Conservation (phyloP, 2,888 invertebrate species). For the Neoitamus cyanurus region DNA sequence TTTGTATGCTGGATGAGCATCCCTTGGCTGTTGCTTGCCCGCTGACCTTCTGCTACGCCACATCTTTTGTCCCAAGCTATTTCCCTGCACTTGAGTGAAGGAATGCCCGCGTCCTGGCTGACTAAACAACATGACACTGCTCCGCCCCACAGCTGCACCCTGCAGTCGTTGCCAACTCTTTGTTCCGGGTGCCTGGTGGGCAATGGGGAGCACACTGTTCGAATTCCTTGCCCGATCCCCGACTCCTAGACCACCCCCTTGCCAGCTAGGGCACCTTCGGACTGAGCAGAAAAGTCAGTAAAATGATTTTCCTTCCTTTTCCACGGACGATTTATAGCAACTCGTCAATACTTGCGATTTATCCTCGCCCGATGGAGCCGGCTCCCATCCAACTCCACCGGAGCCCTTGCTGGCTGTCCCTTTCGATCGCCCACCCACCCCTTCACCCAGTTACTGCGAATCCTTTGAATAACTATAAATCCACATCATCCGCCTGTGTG, state of each 20-base stretch:
- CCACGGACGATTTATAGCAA: conserved; percentile 43
- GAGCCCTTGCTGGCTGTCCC: background rate
- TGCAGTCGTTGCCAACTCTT: background rate
- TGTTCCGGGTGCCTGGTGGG: background rate
- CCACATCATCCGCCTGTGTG: conserved; percentile 31
- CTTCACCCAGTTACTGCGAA: background rate
- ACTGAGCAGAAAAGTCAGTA: conserved; percentile 28
- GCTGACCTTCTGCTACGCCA: conserved; percentile 24
- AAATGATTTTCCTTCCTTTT: conserved; percentile 44
- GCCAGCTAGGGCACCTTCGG: background rate
- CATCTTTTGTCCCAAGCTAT: conserved; percentile 27
- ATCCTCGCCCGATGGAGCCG: conserved; percentile 22
- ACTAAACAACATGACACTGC: conserved; percentile 35
- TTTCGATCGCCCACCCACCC: background rate
- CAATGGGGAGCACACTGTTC: background rate
- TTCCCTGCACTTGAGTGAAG: conserved; percentile 15
- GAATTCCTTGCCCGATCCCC: background rate
- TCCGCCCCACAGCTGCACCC: background rate
- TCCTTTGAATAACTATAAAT: conserved; percentile 35
- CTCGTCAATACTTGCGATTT: conserved; percentile 45
- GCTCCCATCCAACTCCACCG: background rate
- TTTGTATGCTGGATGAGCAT: background rate
- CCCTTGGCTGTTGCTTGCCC: conserved; percentile 30
- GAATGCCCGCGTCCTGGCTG: conserved; percentile 21
- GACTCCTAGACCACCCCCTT: background rate